Percentiles rank a stretch among this genome's conserved stretches.
Conservation (phyloP, 1,140 invertebrate genomes). For the Trichogramma pretiosum region DNA sequence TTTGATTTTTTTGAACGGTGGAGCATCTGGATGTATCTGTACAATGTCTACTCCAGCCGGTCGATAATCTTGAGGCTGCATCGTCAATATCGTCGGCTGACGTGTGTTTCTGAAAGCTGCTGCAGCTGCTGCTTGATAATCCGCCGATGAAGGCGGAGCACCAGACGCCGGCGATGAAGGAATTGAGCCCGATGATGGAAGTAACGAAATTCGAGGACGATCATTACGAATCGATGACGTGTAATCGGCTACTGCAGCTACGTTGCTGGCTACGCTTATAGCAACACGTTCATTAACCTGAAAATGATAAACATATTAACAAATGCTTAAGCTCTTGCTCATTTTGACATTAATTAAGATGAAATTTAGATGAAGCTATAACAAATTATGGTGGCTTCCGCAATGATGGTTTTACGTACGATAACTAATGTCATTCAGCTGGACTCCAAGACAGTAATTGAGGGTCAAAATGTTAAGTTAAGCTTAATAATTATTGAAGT, state of each 20-base stretch:
- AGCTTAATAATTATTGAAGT: no score
- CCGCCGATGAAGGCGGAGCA: conserved; percentile 35
- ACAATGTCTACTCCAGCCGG: conserved; percentile 33
- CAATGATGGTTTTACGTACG: no score
- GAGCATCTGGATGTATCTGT: conserved; percentile 35
- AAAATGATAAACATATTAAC: conserved; percentile 22
- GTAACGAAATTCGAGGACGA: conserved; percentile 40
- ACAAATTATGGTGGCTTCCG: no score
- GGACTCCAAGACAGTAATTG: no score
- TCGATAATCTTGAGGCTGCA: conserved; percentile 38
- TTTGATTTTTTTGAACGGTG: conserved; percentile 71
- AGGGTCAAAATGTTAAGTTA: no score
- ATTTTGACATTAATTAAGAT: no score
- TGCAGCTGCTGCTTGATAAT: conserved; percentile 29
- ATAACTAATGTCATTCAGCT: no score
- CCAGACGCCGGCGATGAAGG: conserved; percentile 33
- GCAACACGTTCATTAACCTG: conserved; percentile 43
- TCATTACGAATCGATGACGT: no score
- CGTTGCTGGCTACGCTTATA: conserved; percentile 41
- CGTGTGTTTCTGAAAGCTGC: conserved; percentile 21
- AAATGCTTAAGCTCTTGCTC: no score
- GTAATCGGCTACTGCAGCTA: conserved; percentile 38
- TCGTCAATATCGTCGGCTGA: conserved; percentile 32
- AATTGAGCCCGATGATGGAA: conserved; percentile 31
- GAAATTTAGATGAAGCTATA: no score